These are phyloP conservation scores for Riptortus pedestris DNA, from an alignment of 1,140 invertebrate species.

Conservation along the genomic window DNA sequence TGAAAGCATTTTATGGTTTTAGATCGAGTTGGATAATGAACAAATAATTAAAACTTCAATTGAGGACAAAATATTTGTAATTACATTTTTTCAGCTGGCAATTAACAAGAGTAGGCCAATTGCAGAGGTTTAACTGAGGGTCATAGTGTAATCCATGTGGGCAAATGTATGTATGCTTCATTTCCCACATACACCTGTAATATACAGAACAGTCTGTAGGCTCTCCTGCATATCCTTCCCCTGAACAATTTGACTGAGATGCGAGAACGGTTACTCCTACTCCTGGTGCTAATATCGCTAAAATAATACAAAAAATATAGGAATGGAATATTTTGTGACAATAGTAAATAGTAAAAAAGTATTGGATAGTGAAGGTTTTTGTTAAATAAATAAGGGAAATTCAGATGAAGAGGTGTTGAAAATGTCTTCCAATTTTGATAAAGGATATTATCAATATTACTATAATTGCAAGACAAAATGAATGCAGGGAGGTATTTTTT, in stretches of 20 bases:
- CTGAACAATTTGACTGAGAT: constrained; percentile 28
- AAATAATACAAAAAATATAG: neutral
- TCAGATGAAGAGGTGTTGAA: no score
- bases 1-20: no score
- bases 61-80: no score
- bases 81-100: constrained; percentile 17
- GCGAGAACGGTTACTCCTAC: constrained; percentile 22
- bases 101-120: constrained; percentile 33
- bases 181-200: constrained; percentile 46
- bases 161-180: constrained; percentile 35
- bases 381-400: no score
- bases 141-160: constrained; percentile 47
- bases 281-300: constrained; percentile 18
- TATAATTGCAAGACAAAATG: no score
- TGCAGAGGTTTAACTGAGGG: constrained; percentile 37
- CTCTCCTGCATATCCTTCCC: constrained; percentile 40
- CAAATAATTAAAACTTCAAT: no score
- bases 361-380: no score
- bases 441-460: no score
- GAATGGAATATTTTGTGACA: neutral
- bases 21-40: no score
- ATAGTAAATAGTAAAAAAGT: neutral
- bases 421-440: no score
- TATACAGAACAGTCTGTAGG: constrained; percentile 54
- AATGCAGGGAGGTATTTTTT: no score